Evolutionary conservation across 2,797 vertebrate species (phyloP), one percentile per base, ranked within the genome.

Genomic region (Pangasius macronema): DNA sequence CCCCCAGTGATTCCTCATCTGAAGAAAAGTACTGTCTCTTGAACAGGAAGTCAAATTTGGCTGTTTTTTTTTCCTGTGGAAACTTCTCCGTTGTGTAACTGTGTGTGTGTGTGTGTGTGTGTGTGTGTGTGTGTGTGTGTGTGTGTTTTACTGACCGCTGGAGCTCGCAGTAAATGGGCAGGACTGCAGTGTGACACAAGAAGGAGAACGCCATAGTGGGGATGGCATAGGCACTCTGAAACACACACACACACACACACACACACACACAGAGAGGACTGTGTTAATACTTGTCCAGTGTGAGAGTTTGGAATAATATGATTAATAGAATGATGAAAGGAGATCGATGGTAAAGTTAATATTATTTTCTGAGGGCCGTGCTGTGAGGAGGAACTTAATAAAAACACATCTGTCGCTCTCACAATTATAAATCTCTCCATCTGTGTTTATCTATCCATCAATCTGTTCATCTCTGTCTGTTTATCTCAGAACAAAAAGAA

Each of bases 181-280:
- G 94, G 90, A 99, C 88, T 20, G 97, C 96, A 0, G 98, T 99
- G 93, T 99, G 98, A 95, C 99, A 99, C 88, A 99, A 95, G 91
- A 99, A 99, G 92, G 98, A 99, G 94, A 99, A 99, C 27, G 98
- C 97, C 97, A 99, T 97, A 30, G 97, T 98, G 88, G 98, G 98
- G 90, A 99, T 93, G 85, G 97, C 97, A 82, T 97, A 99, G 89
- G 95, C 97, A 92, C 97, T 98, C 98, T 99, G 93, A 88, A 96
- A 96, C 90, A 93, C 59, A 77, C 79, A 30, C 57, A 89, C 46
- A 87, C 55, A 82, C 36, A 46, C 76, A 68, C 33, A 88, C 33
- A 53, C 70, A 22, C 42, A 88, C 14, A 83, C 57, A 70, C 30
- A 68, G 80, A 82, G 46, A 70, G 36, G 20, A 84, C 3, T 53